Evolutionary conservation across 1,140 invertebrate genomes (phyloP).

Genomic region (Caenorhabditis inopinata): DNA sequence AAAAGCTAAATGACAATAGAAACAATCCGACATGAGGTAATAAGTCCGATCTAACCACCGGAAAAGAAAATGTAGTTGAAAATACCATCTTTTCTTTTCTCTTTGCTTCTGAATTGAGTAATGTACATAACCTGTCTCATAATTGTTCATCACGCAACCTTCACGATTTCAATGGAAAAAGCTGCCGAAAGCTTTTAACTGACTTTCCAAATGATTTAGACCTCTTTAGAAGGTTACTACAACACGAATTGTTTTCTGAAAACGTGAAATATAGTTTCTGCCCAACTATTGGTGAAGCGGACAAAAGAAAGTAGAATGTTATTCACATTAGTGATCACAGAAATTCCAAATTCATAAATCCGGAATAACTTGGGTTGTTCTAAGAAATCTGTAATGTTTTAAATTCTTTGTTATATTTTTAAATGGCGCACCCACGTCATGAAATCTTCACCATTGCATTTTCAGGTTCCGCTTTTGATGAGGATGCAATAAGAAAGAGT

Average conservation of each 20-base stretch:
- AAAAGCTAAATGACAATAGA: background rate
- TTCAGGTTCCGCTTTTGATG: too few species aligned
- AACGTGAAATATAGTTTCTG: too few species aligned
- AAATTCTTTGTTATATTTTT: too few species aligned
- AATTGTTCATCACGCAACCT: conserved; percentile 25
- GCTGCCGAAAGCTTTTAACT: conserved; percentile 9
- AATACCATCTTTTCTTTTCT: background rate
- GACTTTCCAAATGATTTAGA: conserved; percentile 11
- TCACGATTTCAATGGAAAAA: conserved; percentile 15
- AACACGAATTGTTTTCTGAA: background rate
- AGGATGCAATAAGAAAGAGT: too few species aligned
- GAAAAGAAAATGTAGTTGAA: conserved; percentile 6
- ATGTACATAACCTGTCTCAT: conserved; percentile 33
- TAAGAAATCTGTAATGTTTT: too few species aligned
- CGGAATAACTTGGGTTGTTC: too few species aligned
- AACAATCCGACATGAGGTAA: background rate
- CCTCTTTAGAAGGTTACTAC: background rate
- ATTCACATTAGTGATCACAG: too few species aligned
- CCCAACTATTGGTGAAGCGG: too few species aligned
- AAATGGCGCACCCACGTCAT: too few species aligned
- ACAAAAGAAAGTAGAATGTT: too few species aligned
- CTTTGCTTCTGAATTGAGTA: background rate
- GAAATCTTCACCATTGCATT: too few species aligned
- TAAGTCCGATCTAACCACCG: conserved; percentile 1
- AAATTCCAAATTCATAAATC: too few species aligned